Conservation (phyloP, 2,888 invertebrate genomes). For the Tetheella fluctuosa region DNA sequence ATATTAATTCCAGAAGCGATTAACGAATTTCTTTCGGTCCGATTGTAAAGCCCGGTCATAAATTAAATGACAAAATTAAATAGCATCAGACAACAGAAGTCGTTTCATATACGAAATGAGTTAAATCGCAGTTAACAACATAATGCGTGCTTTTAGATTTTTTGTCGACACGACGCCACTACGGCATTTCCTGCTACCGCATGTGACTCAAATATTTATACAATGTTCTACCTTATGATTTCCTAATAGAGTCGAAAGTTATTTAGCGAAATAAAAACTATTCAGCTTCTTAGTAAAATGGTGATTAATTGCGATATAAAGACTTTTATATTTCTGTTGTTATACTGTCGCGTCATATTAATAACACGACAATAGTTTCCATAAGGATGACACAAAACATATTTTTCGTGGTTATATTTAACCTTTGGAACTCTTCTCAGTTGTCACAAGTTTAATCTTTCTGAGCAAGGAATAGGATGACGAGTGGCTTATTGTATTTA, state of each 20-base stretch:
- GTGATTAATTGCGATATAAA: slow-evolving; percentile 82
- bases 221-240: slow-evolving; percentile 42
- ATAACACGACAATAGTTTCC: slow-evolving; percentile 61
- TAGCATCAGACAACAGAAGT: slow-evolving; percentile 68
- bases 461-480: background rate
- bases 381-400: slow-evolving; percentile 50
- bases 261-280: slow-evolving; percentile 23
- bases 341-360: slow-evolving; percentile 69
- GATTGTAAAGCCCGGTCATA: slow-evolving; percentile 32
- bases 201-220: slow-evolving; percentile 34
- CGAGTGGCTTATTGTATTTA: background rate
- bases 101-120: slow-evolving; percentile 79
- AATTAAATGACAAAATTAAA: slow-evolving; percentile 72
- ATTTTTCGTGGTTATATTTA: slow-evolving; percentile 39
- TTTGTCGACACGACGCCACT: slow-evolving; percentile 75
- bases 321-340: slow-evolving; percentile 76
- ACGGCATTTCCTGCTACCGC: slow-evolving; percentile 80
- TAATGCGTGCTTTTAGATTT: slow-evolving; percentile 78
- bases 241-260: slow-evolving; percentile 43
- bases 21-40: slow-evolving; percentile 4
- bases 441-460: background rate
- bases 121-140: slow-evolving; percentile 80
- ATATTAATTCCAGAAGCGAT: slow-evolving; percentile 6
- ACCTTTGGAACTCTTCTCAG: slow-evolving; percentile 10
- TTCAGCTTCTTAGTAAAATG: slow-evolving; percentile 60